Evolutionary conservation across 2,113 vertebrate species (phyloP).

Genomic region (Probosciger aterrimus): DNA sequence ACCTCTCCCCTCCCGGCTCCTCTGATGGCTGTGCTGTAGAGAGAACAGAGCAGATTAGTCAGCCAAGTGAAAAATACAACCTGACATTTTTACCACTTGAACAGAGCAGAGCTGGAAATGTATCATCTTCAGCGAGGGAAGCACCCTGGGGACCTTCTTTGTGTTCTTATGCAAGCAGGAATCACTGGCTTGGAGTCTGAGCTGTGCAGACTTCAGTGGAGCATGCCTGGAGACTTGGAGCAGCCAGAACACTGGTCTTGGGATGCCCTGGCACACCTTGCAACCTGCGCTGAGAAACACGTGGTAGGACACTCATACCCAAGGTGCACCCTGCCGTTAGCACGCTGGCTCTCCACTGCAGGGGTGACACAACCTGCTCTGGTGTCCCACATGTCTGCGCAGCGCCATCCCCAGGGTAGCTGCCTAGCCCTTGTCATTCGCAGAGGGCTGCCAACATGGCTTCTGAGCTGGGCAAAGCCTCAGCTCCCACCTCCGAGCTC

Average conservation of each 20-base stretch:
- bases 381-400: rapidly evolving
- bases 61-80: conserved; percentile 28
- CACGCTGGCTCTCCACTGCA: rapidly evolving
- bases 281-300: not conserved
- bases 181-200: not conserved
- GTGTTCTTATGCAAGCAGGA: not conserved
- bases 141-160: not conserved
- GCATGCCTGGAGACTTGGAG: rapidly evolving
- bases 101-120: not conserved
- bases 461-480: not conserved
- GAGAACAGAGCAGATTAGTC: conserved; percentile 13
- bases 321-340: not conserved
- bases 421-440: not conserved
- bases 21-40: conserved; percentile 53
- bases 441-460: not conserved
- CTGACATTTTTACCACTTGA: not conserved
- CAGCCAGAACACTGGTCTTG: not conserved
- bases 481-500: not conserved
- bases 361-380: not conserved
- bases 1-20: conserved; percentile 64
- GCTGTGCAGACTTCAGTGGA: not conserved
- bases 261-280: not conserved
- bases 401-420: not conserved
- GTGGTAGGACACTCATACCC: rapidly evolving
- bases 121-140: not conserved